Evolutionary conservation across 2,888 invertebrate species (phyloP).

Genomic region (Willowsia nigromaculata): DNA sequence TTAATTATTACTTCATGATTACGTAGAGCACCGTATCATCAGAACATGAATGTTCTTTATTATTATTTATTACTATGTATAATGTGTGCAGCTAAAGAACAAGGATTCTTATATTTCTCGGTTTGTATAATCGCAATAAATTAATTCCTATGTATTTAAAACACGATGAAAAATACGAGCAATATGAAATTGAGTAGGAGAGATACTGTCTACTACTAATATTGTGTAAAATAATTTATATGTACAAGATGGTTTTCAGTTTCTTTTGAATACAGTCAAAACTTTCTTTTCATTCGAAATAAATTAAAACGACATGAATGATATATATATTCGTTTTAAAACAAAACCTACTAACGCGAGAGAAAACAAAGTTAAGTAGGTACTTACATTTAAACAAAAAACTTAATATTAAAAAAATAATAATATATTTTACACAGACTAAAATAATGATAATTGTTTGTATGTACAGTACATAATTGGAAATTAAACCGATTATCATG

Average conservation of each 20-base stretch:
- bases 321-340: not conserved
- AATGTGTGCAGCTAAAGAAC: not conserved
- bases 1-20: not conserved
- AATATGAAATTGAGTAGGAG: slow-evolving; percentile 19
- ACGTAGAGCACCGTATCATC: slow-evolving; percentile 27
- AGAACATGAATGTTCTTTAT: too few relatives aligned
- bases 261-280: slow-evolving; percentile 38
- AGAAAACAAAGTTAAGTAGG: slow-evolving; percentile 23
- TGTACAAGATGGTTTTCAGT: slow-evolving; percentile 34
- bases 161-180: slow-evolving; percentile 16
- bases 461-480: not conserved
- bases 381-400: slow-evolving; percentile 1
- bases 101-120: not conserved
- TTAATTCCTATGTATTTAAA: not conserved
- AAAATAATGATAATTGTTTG: not conserved
- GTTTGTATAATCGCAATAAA: not conserved
- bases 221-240: slow-evolving; percentile 34
- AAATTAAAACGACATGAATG: not conserved
- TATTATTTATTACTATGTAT: not conserved
- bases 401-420: not conserved
- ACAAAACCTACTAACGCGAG: not conserved
- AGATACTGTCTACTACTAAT: not conserved
- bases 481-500: not conserved
- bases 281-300: not conserved
- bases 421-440: not conserved